phyloP scores from a whole-genome alignment of 2,113 vertebrate genomes.

The Hydrochoerus hydrochaeris region DNA sequence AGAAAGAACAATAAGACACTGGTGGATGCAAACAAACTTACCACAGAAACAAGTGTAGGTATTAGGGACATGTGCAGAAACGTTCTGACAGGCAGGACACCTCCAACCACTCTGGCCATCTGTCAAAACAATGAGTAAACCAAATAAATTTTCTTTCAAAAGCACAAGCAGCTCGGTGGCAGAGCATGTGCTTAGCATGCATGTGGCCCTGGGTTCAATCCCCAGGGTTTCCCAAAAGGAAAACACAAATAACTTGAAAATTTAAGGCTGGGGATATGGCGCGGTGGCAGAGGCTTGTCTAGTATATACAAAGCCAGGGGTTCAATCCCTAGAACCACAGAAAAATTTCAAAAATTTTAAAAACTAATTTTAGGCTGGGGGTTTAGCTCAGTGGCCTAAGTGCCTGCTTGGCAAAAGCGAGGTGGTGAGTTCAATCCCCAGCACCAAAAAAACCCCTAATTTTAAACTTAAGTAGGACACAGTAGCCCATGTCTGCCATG shows the following conservation, averaged over 20 bases:
- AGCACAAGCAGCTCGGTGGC: not conserved
- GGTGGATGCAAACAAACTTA: constrained; percentile 84
- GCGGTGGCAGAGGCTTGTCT: not conserved
- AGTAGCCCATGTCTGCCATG: not conserved
- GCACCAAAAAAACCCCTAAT: too few relatives aligned
- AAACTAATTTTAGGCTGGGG: not conserved
- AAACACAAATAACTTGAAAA: not conserved
- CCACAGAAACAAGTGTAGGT: constrained; percentile 97
- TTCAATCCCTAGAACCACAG: not conserved
- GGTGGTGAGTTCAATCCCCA: too few relatives aligned
- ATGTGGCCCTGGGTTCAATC: not conserved
- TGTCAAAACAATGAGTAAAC: constrained; percentile 77
- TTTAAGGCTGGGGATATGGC: not conserved
- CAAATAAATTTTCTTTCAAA: constrained; percentile 53
- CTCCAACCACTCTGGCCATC: constrained; percentile 96
- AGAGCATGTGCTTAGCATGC: not conserved
- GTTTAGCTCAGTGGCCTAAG: too few relatives aligned
- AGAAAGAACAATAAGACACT: not conserved
- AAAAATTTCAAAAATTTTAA: not conserved
- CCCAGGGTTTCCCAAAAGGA: not conserved
- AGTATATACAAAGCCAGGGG: not conserved
- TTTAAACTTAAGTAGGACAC: not conserved
- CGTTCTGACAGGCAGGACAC: constrained; percentile 98
- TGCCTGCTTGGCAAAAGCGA: too few relatives aligned
- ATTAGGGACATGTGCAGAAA: constrained; percentile 90